Conservation (phyloP, 2,113 vertebrate genomes). For the Cyprinus carpio region DNA sequence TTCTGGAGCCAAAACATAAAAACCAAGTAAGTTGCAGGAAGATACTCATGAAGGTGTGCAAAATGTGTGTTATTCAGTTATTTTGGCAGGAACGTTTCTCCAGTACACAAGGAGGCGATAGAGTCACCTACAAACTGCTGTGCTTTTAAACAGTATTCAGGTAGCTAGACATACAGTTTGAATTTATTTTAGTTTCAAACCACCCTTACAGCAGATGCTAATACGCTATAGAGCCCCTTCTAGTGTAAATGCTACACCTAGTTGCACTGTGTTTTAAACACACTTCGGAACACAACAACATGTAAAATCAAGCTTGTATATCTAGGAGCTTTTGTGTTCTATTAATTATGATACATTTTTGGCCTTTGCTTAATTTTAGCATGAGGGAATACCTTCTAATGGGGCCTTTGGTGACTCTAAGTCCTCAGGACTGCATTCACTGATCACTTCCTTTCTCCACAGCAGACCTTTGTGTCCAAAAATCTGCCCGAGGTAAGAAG, state of each 20-base stretch:
- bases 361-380: not conserved
- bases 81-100: not conserved
- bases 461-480: conserved; percentile 51
- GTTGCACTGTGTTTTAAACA: not conserved
- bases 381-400: conserved; percentile 60
- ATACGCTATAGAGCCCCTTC: not conserved
- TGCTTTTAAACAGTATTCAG: not conserved
- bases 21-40: not conserved
- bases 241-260: not conserved
- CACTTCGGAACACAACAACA: not conserved
- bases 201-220: not conserved
- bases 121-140: not conserved
- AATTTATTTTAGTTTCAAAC: not conserved
- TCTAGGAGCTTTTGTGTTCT: not conserved
- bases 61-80: not conserved
- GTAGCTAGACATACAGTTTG: not conserved
- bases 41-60: not conserved
- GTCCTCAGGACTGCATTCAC: not conserved
- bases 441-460: not conserved
- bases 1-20: conserved; percentile 57
- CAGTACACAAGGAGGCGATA: not conserved
- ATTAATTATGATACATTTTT: not conserved
- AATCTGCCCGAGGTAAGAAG: conserved; percentile 52
- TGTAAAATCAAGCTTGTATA: not conserved
- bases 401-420: conserved; percentile 48